Percentiles rank a stretch among this genome's conserved stretches.
Conservation (phyloP, 2,888 invertebrate genomes). For the Teleogryllus oceanicus region DNA sequence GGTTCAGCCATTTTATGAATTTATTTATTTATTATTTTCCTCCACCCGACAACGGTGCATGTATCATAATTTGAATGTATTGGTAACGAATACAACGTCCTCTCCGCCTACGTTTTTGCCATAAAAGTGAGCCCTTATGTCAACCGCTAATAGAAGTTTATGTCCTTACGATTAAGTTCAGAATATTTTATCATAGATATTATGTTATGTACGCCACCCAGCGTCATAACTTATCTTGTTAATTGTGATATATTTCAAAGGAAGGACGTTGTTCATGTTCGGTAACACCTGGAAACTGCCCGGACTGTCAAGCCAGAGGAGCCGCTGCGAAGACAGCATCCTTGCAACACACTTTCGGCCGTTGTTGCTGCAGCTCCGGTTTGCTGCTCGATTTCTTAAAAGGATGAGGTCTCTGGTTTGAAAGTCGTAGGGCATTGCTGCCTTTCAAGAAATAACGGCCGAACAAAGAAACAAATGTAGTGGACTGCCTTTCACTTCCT, state of each 20-base stretch:
- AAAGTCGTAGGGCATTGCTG: no score
- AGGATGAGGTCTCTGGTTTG: no score
- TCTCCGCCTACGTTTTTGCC: not conserved
- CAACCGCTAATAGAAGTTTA: not conserved
- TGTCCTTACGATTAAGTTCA: conserved; percentile 3
- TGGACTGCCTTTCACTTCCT: no score
- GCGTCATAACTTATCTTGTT: not conserved
- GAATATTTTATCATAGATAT: not conserved
- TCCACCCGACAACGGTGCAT: not conserved
- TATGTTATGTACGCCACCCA: not conserved
- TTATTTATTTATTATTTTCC: not conserved
- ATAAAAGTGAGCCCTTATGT: conserved; percentile 6
- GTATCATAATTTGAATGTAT: conserved; percentile 9
- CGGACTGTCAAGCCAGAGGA: no score
- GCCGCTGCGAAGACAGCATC: no score
- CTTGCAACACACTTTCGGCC: no score
- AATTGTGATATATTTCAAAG: not conserved
- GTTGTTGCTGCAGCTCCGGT: no score
- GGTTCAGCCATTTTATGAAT: not conserved
- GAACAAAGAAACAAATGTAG: no score
- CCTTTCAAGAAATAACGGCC: no score
- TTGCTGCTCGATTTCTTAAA: no score
- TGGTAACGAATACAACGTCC: not conserved
- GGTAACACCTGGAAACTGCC: not conserved
- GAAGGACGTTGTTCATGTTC: not conserved